phyloP scores from a whole-genome alignment of 30 jellyfish, hydroid and myxozoan species.

The Pseudorhiza aurosa region DNA sequence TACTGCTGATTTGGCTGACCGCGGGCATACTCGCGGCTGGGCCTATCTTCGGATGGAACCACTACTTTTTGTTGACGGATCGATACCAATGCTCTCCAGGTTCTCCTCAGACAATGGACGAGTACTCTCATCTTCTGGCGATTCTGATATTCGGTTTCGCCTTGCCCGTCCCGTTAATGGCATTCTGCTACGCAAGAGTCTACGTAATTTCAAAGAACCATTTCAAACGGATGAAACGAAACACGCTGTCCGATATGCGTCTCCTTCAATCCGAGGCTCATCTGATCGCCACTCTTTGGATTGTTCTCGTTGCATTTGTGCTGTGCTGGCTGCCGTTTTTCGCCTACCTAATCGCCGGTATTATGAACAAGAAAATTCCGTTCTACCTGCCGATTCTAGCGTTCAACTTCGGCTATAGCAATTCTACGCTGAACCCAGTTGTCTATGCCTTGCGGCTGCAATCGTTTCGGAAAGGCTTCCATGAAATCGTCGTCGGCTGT shows the following conservation, averaged over 20 bases:
- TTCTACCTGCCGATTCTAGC: constrained; percentile 59
- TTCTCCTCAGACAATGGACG: constrained; percentile 12
- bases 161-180: constrained; percentile 49
- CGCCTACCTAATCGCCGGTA: constrained; percentile 22
- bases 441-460: constrained; percentile 67
- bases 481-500: constrained; percentile 5
- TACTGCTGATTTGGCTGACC: constrained; percentile 41
- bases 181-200: constrained; percentile 59
- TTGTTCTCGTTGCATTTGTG: constrained; percentile 38
- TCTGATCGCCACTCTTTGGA: constrained; percentile 41
- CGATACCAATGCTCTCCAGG: constrained; percentile 72
- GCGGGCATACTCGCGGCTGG: constrained; percentile 71
- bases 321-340: constrained; percentile 72
- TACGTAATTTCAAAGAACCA: constrained; percentile 46
- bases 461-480: constrained; percentile 65
- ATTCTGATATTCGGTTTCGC: constrained; percentile 54
- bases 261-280: constrained; percentile 53
- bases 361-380: constrained; percentile 17
- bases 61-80: constrained; percentile 36
- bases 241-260: constrained; percentile 7
- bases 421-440: constrained; percentile 68
- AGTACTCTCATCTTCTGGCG: constrained; percentile 21
- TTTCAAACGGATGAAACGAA: constrained; percentile 41
- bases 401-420: constrained; percentile 61
- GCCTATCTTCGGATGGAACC: constrained; percentile 86